These are phyloP conservation scores for Pterobdella sp. DNA, from an alignment of 2,888 invertebrate genomes.

Conservation along the genomic window DNA sequence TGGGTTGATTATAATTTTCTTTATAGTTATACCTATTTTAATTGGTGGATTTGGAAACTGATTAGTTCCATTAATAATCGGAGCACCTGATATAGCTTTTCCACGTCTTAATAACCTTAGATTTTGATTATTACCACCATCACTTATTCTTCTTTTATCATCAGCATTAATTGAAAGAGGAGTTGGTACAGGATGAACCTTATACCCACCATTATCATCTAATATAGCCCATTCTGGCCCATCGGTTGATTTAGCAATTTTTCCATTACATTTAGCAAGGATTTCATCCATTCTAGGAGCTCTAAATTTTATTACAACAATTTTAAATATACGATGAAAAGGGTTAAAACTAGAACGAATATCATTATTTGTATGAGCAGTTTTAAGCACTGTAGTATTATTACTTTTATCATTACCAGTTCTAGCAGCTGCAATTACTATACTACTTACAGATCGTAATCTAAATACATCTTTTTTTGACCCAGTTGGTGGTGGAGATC, in stretches of 20 bases:
- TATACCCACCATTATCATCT: constrained; percentile 64
- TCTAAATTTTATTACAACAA: constrained; percentile 71
- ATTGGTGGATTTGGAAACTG: constrained; percentile 75
- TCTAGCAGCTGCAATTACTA: constrained; percentile 71
- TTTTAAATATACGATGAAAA: constrained; percentile 63
- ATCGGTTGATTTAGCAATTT: constrained; percentile 69
- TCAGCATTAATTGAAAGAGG: constrained; percentile 64
- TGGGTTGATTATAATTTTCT: constrained; percentile 76
- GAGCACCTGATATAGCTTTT: constrained; percentile 71
- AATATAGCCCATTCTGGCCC: constrained; percentile 61
- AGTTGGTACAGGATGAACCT: constrained; percentile 70
- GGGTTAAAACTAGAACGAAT: constrained; percentile 61
- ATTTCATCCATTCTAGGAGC: constrained; percentile 63
- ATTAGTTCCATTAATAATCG: constrained; percentile 67
- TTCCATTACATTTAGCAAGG: constrained; percentile 68
- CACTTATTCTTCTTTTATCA: constrained; percentile 60
- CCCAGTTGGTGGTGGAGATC: constrained; percentile 70
- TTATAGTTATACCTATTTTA: constrained; percentile 57
- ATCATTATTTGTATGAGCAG: constrained; percentile 68
- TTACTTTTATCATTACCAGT: constrained; percentile 66
- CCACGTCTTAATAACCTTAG: constrained; percentile 78
- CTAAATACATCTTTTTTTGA: constrained; percentile 74
- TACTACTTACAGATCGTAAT: constrained; percentile 70
- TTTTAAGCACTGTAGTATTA: constrained; percentile 62
- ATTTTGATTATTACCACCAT: constrained; percentile 69